Evolutionary conservation across 2,797 vertebrate genomes (phyloP), one percentile per base, ranked within the genome.

Genomic region (Vireo griseus): DNA sequence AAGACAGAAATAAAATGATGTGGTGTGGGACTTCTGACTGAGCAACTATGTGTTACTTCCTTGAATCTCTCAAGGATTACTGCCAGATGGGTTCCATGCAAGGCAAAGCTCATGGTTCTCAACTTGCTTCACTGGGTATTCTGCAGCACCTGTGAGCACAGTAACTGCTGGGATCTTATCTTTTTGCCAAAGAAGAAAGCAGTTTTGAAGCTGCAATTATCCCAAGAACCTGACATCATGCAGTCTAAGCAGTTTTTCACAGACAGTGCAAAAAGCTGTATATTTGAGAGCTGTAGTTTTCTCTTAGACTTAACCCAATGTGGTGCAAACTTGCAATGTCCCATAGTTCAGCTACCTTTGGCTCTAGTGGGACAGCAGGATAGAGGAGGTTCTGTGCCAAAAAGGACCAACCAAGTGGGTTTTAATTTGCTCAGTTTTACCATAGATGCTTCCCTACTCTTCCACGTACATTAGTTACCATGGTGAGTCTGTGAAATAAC

Each of bases 311-410:
- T 72, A 48, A 72, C 17, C 10, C 6, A 39, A 8, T 44, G n/a
- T 19, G 33, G 35, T 13, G 31, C 10, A n/a, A 72, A 29, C 11
- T 76, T 2, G 0, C 31, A 11, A 4, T 2, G 3, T 42, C 24
- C n/a, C 37, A 16, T 3, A 45, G 8, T 0, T 28, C 40, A 79
- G 37, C 31, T 39, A 31, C 45, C 47, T 74, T 77, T 21, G 50
- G 61, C 9, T 81, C n/a, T 35, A 66, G 51, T 29, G 24, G 73
- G 48, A 74, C 11, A 72, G 25, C 18, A 82, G 42, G 42, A 69
- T 5, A 68, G 42, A 75, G 28, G 17, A 75, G 21, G 31, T 40
- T 81, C 37, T 93, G 16, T 75, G 50, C 11, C 55, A 65, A 68
- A 85, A 82, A 61, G 2, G 7, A 77, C 16, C 17, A 8, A 37